A percentile compares a stretch with the other conserved stretches of the same genome.
phyloP scores from a whole-genome alignment of 2,888 invertebrate genomes.

The Hypercompe scribonia region DNA sequence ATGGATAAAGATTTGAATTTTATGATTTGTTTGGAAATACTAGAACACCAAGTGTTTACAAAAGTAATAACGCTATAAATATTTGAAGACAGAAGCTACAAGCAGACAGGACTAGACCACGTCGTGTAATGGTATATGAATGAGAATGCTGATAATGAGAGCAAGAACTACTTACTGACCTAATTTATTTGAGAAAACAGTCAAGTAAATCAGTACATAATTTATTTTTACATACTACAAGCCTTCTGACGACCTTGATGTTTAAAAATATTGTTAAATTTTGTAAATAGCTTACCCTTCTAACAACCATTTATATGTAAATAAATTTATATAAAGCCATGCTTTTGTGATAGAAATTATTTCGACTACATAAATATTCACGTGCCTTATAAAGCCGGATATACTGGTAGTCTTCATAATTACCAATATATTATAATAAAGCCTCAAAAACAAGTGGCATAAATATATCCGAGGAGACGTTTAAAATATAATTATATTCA shows the following conservation, averaged over 20 bases:
- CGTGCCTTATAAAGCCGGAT: conserved; percentile 5
- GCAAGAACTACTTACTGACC: background rate
- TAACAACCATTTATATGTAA: background rate
- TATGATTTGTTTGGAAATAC: no score
- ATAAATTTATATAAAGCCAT: background rate
- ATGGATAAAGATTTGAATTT: no score
- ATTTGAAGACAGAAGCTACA: no score
- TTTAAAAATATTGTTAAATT: background rate
- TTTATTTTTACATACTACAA: no score
- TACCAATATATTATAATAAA: background rate
- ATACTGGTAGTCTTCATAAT: conserved; percentile 1
- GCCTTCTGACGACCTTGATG: background rate
- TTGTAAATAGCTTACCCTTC: background rate
- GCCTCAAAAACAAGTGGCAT: background rate
- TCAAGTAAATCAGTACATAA: background rate
- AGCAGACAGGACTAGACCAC: no score
- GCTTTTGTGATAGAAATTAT: background rate
- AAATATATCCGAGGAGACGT: background rate
- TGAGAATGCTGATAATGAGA: no score
- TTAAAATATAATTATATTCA: conserved; percentile 7
- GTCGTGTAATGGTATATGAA: no score
- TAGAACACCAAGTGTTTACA: no score
- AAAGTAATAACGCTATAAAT: no score
- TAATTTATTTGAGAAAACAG: background rate
- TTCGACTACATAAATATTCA: background rate